phyloP scores from a whole-genome alignment of 2,797 vertebrate genomes.

The Thunnus albacares region DNA sequence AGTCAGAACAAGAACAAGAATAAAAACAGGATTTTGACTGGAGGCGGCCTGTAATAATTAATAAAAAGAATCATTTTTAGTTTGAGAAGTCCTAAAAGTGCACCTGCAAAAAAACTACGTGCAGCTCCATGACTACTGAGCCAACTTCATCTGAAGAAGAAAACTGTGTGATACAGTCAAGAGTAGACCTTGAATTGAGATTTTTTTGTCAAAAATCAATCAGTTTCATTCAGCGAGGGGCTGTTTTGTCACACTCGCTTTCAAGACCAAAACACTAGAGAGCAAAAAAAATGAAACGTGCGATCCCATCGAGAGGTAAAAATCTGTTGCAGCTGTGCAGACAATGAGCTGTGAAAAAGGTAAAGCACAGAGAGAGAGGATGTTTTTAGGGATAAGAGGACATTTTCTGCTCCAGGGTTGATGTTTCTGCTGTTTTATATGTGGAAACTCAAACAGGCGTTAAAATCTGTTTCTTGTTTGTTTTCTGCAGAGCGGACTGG shows the following conservation, averaged over 20 bases:
- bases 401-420: not conserved
- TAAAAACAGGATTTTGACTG: no score
- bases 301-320: slow-evolving; percentile 10
- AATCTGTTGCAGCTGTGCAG: slow-evolving; percentile 5
- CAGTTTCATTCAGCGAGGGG: not conserved
- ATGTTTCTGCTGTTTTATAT: not conserved
- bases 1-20: no score
- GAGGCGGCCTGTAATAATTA: no score
- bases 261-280: slow-evolving; percentile 17
- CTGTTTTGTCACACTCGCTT: not conserved
- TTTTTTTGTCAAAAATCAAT: no score
- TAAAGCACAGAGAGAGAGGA: not conserved
- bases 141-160: no score
- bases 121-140: no score
- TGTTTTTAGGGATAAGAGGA: slow-evolving; percentile 3
- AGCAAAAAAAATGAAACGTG: not conserved
- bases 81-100: no score
- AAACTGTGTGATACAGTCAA: no score
- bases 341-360: not conserved
- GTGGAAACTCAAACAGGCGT: not conserved
- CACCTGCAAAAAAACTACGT: no score
- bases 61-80: no score
- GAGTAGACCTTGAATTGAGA: no score
- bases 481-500: not conserved
- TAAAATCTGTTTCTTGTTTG: not conserved